A percentile compares a stretch with the other conserved stretches of the same genome.
phyloP scores from a whole-genome alignment of 2,797 vertebrate species.

The Glyptemys insculpta region DNA sequence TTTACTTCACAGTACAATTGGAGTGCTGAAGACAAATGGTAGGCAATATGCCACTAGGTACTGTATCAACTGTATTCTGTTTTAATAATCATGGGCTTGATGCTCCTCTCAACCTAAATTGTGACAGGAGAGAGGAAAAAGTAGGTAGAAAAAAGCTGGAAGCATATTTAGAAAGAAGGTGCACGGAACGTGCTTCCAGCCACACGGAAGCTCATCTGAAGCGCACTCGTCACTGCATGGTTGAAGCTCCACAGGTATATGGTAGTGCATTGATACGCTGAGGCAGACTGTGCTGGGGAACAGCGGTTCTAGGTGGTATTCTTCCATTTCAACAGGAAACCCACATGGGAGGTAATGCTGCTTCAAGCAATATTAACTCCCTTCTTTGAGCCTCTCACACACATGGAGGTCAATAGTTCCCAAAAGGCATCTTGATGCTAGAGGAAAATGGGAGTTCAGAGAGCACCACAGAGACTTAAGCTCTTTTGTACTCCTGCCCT shows the following conservation, averaged over 20 bases:
- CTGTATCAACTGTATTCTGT: neutral
- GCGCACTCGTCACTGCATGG: neutral
- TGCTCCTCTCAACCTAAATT: neutral
- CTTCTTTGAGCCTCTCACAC: neutral
- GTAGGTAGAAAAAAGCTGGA: neutral
- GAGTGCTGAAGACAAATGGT: rapidly evolving
- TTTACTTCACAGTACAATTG: neutral
- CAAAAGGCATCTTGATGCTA: neutral
- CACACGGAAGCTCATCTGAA: neutral
- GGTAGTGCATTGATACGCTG: neutral
- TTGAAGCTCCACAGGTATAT: neutral
- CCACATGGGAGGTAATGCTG: neutral
- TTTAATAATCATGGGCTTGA: neutral
- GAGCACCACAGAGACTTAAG: neutral
- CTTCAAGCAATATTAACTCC: neutral
- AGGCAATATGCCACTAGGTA: neutral
- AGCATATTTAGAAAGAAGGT: neutral
- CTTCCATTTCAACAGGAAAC: neutral
- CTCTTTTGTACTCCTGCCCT: neutral
- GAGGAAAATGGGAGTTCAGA: neutral
- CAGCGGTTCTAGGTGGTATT: neutral
- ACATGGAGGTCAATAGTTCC: neutral
- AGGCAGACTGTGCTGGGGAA: neutral
- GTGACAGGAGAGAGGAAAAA: neutral
- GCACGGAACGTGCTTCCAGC: neutral